Conservation (phyloP, 2,888 invertebrate species). For the Microctonus hyperodae region DNA sequence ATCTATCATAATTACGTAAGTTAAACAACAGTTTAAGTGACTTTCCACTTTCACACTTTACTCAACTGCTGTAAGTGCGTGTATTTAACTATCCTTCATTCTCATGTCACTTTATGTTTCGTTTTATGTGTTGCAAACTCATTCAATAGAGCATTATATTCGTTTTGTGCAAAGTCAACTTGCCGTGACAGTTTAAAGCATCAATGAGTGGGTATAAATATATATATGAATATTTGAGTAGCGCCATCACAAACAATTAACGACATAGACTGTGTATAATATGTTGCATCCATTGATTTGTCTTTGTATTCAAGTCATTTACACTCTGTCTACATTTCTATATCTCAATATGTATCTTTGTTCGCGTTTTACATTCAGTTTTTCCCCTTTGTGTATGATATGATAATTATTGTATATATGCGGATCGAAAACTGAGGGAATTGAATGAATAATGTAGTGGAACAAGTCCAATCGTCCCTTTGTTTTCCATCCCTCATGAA, state of each 20-base stretch:
- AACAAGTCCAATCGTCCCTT: conserved; percentile 25
- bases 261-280: too few relatives aligned
- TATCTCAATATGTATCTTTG: too few relatives aligned
- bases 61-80: not conserved
- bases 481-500: conserved; percentile 24
- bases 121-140: not conserved
- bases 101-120: not conserved
- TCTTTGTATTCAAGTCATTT: too few relatives aligned
- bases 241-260: too few relatives aligned
- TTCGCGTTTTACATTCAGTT: too few relatives aligned
- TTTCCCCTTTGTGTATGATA: too few relatives aligned
- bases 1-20: not conserved
- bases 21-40: not conserved
- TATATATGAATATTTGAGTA: not conserved
- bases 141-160: conserved; percentile 9
- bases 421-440: conserved; percentile 12
- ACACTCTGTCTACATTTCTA: too few relatives aligned
- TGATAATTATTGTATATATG: not conserved
- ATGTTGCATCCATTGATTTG: too few relatives aligned
- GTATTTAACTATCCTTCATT: not conserved
- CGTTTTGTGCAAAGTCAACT: conserved; percentile 23
- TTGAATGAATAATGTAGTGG: conserved; percentile 1
- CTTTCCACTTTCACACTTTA: conserved; percentile 20
- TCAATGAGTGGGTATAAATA: not conserved
- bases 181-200: conserved; percentile 18